Evolutionary conservation across 2,888 invertebrate species (phyloP), one percentile per base, ranked within the genome.

Genomic region (Graphium colonna): DNA sequence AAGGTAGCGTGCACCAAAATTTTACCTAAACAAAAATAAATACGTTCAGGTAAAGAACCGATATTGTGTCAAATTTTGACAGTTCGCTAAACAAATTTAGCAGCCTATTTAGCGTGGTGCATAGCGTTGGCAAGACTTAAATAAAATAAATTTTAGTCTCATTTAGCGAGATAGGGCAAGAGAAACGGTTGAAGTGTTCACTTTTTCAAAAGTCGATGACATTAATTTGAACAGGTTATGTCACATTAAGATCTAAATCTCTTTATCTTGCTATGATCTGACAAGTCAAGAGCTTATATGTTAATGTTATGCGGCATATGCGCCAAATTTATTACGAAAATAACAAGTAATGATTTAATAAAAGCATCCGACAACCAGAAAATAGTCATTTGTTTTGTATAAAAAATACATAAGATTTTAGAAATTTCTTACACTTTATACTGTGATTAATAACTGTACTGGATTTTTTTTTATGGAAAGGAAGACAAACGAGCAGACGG

Each of bases 211-310:
- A 43, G 26, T 26, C 38, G 38, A 46, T 21, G 45, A 31, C 40
- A 41, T 52, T 46, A 16, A 17, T 52, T 52, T 52, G 46, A 52
- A 46, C 52, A 46, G 40, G 52, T 48, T 52, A 26, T 52, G 52
- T 52, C 52, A 43, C 48, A 52, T 52, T 42, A 43, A 52, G 52
- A 52, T 52, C 17, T n/a, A 47, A 43, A 52, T 52, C 52, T 52
- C 36, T 47, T 47, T 52, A 52, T 52, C 52, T 48, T 7, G 26
- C 3, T n/a, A 48, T 15, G 16, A 52, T 52, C 52, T 10, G 16
- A 1, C 43, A 43, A 43, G 28, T 52, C 52, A 52, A 52, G 52
- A 38, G 47, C 38, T 48, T 43, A 43, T 48, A 48, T 52, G 48
- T 36, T 48, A 52, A 52, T 52, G 13, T 52, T 38, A 48, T 43